phyloP scores from a whole-genome alignment of 2,797 vertebrate genomes.

The Geotrypetes seraphini region DNA sequence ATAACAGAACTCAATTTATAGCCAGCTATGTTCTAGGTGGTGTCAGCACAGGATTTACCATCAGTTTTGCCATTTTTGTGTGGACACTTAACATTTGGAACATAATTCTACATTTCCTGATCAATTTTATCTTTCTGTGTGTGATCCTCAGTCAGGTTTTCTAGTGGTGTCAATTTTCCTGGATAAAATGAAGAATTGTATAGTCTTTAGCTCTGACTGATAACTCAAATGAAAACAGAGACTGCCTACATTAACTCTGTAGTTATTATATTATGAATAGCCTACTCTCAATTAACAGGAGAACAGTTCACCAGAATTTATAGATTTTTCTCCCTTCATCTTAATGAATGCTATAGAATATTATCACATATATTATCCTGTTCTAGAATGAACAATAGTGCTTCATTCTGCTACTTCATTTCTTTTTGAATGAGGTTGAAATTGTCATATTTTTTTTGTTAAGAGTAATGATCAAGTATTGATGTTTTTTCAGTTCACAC shows the following conservation, averaged over 20 bases:
- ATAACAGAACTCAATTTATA: too few relatives aligned
- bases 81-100: too few relatives aligned
- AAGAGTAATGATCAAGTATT: conserved; percentile 58
- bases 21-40: too few relatives aligned
- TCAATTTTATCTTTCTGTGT: too few relatives aligned
- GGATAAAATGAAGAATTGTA: conserved; percentile 6
- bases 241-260: conserved; percentile 13
- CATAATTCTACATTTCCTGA: too few relatives aligned
- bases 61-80: too few relatives aligned
- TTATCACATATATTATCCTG: conserved; percentile 33
- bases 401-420: conserved; percentile 40
- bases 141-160: too few relatives aligned
- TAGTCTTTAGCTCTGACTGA: conserved; percentile 7
- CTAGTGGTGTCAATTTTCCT: conserved; percentile 1
- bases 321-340: conserved; percentile 46
- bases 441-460: conserved; percentile 51
- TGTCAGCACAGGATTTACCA: too few relatives aligned
- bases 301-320: conserved; percentile 29
- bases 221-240: conserved; percentile 27
- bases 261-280: conserved; percentile 16
- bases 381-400: conserved; percentile 30
- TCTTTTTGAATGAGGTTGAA: conserved; percentile 46
- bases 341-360: conserved; percentile 25
- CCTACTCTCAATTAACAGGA: conserved; percentile 33
- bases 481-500: conserved; percentile 53